Percentiles rank a stretch among this genome's conserved stretches.
These are phyloP conservation scores for Rhinoptilus africanus DNA, from an alignment of 2,113 vertebrate species.

Conservation along the genomic window DNA sequence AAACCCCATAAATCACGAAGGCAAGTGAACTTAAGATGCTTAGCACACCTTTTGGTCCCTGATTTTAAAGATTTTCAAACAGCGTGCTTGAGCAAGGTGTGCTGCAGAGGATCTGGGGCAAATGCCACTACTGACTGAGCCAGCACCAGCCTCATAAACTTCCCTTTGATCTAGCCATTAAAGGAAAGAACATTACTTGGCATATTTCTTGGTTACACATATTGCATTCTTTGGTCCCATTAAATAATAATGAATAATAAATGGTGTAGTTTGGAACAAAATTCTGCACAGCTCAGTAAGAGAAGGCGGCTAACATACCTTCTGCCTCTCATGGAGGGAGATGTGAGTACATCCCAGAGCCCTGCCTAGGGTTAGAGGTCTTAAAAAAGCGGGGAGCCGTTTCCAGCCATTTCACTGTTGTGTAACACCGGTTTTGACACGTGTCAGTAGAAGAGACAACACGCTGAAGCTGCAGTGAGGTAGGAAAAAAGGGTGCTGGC, in stretches of 20 bases:
- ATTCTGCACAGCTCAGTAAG: constrained; percentile 35
- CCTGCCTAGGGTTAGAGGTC: neutral
- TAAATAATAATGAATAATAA: constrained; percentile 71
- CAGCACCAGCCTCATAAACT: constrained; percentile 43
- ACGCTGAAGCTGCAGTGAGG: neutral
- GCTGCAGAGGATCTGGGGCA: constrained; percentile 32
- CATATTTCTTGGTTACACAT: constrained; percentile 62
- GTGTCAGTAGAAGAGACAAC: neutral
- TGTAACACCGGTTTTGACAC: neutral
- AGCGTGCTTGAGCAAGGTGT: neutral
- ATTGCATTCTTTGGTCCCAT: constrained; percentile 57
- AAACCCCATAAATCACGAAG: neutral
- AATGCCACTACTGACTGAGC: constrained; percentile 18
- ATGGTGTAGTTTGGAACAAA: constrained; percentile 32
- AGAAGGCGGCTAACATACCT: neutral
- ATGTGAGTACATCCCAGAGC: neutral
- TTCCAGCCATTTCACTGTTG: constrained; percentile 16
- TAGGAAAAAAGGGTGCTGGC: neutral
- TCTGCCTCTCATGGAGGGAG: neutral
- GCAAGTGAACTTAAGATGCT: neutral
- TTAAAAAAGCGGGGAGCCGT: neutral
- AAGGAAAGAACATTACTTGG: constrained; percentile 63
- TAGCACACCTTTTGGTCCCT: neutral
- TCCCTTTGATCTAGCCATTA: constrained; percentile 48
- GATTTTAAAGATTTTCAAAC: neutral